Percentiles rank a stretch among this genome's conserved stretches.
Conservation (phyloP, 2,888 invertebrate species). For the Melipona bicolor region DNA sequence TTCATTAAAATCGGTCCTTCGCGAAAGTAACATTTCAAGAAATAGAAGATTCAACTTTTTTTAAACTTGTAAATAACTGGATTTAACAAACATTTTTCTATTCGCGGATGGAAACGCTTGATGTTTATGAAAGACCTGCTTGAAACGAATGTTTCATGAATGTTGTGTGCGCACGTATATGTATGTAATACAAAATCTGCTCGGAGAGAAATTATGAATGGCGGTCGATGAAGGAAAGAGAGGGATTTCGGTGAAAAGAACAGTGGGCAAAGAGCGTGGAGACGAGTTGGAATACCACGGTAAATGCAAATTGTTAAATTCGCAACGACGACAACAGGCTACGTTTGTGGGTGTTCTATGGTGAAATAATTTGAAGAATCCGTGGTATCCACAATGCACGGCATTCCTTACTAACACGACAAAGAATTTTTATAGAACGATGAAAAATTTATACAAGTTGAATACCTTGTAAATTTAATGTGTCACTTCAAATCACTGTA, state of each 20-base stretch:
- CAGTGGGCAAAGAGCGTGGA: constrained; percentile 10
- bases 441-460: constrained; percentile 1
- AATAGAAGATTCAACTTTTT: neutral
- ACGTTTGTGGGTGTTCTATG: constrained; percentile 39
- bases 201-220: neutral
- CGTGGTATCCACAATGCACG: constrained; percentile 11
- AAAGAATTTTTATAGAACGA: constrained; percentile 9
- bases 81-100: neutral
- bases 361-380: constrained; percentile 31
- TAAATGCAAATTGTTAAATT: constrained; percentile 49
- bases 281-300: constrained; percentile 26
- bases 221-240: constrained; percentile 8
- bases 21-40: neutral
- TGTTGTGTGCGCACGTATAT: neutral
- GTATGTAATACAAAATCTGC: neutral
- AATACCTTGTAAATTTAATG: neutral
- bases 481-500: neutral
- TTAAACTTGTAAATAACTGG: neutral
- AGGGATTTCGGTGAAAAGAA: constrained; percentile 33
- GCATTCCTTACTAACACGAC: constrained; percentile 25
- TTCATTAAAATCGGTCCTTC: neutral
- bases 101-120: neutral
- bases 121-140: neutral
- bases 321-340: constrained; percentile 23
- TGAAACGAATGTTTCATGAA: neutral